Evolutionary conservation across 2,797 vertebrate species (phyloP).

Genomic region (Picus viridis): DNA sequence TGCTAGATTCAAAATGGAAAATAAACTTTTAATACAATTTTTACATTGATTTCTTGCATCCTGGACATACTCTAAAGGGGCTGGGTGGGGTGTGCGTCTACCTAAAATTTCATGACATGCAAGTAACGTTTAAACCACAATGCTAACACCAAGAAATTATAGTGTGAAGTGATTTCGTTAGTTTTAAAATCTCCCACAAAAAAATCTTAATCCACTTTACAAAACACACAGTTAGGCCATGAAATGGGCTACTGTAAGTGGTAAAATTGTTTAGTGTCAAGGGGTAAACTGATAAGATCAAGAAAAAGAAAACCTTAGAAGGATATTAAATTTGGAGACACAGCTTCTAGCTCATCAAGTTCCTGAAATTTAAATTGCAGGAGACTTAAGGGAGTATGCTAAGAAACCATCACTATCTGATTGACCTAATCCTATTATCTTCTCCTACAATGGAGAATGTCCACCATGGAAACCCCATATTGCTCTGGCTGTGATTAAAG

Average conservation of each 20-base stretch:
- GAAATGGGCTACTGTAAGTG: not conserved
- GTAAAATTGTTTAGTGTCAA: not conserved
- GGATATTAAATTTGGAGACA: not conserved
- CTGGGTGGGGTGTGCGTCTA: not conserved
- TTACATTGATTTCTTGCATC: not conserved
- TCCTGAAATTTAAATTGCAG: not conserved
- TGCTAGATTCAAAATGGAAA: not conserved
- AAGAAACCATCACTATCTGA: not conserved
- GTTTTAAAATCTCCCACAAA: not conserved
- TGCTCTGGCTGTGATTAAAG: not conserved
- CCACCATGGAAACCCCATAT: not conserved
- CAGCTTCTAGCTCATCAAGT: not conserved
- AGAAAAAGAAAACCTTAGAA: not conserved
- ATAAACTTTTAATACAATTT: not conserved
- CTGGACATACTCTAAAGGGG: not conserved
- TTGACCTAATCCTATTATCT: not conserved
- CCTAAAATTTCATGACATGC: not conserved
- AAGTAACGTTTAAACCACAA: not conserved
- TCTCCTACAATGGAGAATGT: not conserved
- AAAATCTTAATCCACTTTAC: not conserved
- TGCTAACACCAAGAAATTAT: not conserved
- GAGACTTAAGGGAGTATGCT: not conserved
- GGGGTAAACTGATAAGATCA: not conserved
- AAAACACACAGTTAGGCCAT: not conserved
- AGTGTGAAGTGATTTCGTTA: not conserved